Base-by-base conservation (phyloP, 2,797 vertebrate species). In the Sylvia borin region DNA sequence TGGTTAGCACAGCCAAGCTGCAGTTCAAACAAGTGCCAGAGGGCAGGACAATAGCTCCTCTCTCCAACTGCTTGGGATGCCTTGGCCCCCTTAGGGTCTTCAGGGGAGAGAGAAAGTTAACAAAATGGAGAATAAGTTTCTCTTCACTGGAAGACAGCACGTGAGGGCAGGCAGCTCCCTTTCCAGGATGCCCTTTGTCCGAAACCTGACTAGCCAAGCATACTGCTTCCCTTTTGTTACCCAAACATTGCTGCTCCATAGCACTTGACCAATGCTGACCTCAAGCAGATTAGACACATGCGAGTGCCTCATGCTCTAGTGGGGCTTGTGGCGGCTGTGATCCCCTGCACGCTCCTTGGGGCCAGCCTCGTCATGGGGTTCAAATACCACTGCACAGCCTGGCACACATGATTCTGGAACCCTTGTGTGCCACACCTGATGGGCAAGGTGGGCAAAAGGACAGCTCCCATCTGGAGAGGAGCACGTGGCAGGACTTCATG, bases 331-430 rank as follows among this genome's bases (percentile, higher is more conserved):
- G 45, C 0, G 0, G 25, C 36, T 75, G 58, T 0, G 0, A 26
- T 55, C 0, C 0, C 31, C 40, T 47, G 20, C 70, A 19, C 0
- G 0, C 11, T 60, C 61, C 77, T 45, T 53, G n/a, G 31, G 21
- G 27, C 66, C 9, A 1, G 25, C 31, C 68, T 72, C 0, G 0
- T 54, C 0, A 0, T 3, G 19, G 54, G 57, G 61, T 45, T 4
- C 0, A 48, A 91, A 67, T 40, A 65, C 4, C 0, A 0, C 16
- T 58, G 55, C 50, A 45, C 19, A 74, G 27, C 27, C 57, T 57
- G 32, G 42, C 25, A 60, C 10, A 1, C 2, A 4, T 20, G 3
- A 11, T 7, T 62, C 66, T 88, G 43, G 32, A 75, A 22, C 24
- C 16, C 32, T 2, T 2, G 0, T 42, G 58, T 3, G 4, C 43